Conservation (phyloP, 2,113 vertebrate genomes). For the Rattus rattus region DNA sequence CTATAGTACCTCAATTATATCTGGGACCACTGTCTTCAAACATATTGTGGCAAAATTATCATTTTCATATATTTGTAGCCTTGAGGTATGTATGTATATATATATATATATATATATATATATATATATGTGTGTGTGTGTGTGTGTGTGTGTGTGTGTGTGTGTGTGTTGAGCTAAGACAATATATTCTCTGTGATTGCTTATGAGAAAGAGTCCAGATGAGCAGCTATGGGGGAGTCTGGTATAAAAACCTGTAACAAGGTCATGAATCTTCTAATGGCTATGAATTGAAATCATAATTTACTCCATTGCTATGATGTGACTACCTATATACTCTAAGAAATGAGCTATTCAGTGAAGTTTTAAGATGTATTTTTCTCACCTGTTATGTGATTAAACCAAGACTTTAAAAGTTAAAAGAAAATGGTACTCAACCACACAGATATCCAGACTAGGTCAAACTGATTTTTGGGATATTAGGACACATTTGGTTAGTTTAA, state of each 20-base stretch:
- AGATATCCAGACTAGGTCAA: not conserved
- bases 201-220: not conserved
- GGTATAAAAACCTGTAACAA: not conserved
- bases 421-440: not conserved
- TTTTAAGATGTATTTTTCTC: not conserved
- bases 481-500: constrained; percentile 21
- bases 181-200: not conserved
- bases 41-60: not conserved
- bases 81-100: not conserved
- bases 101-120: too few species aligned
- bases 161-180: not conserved
- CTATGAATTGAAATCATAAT: not conserved
- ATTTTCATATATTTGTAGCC: not conserved
- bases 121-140: too few species aligned
- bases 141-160: too few species aligned
- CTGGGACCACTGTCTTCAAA: not conserved
- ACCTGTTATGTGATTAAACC: not conserved
- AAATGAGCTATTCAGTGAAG: constrained; percentile 12
- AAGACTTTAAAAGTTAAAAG: not conserved
- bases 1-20: not conserved
- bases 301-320: not conserved
- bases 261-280: not conserved
- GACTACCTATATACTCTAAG: not conserved
- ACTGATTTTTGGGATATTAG: not conserved
- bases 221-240: not conserved